Percentiles rank a stretch among this genome's conserved stretches.
These are phyloP conservation scores for Achatina immaculata DNA, from an alignment of 1,140 invertebrate species.

Conservation along the genomic window DNA sequence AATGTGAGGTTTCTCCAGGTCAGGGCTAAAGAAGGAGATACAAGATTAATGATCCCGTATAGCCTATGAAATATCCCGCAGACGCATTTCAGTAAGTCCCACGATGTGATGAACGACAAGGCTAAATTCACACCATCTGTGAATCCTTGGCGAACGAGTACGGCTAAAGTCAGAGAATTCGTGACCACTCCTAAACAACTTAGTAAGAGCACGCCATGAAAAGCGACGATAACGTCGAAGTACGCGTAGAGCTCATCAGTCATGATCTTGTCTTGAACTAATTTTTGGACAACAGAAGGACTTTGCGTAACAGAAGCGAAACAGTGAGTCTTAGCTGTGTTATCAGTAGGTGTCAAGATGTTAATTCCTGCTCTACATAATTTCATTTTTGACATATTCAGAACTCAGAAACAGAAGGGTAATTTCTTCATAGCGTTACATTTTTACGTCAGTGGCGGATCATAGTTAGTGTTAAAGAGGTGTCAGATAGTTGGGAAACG, in stretches of 20 bases:
- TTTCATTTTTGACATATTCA: too few species aligned
- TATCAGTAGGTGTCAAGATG: too few species aligned
- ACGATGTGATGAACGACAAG: background rate
- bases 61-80: background rate
- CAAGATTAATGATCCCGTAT: background rate
- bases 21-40: background rate
- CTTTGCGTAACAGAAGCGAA: too few species aligned
- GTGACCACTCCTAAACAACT: background rate
- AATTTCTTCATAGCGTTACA: too few species aligned
- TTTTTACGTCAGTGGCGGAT: too few species aligned
- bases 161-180: background rate
- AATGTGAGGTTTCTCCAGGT: background rate
- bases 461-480: too few species aligned
- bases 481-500: too few species aligned
- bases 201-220: background rate
- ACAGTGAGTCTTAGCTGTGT: too few species aligned
- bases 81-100: background rate
- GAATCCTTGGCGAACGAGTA: slow-evolving; percentile 4
- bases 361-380: too few species aligned
- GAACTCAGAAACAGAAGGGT: too few species aligned
- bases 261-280: background rate
- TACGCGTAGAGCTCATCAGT: too few species aligned
- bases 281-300: too few species aligned
- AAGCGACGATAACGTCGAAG: background rate
- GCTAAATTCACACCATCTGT: background rate